Conservation (phyloP, 2,797 vertebrate species). For the Eulemur mongoz region DNA sequence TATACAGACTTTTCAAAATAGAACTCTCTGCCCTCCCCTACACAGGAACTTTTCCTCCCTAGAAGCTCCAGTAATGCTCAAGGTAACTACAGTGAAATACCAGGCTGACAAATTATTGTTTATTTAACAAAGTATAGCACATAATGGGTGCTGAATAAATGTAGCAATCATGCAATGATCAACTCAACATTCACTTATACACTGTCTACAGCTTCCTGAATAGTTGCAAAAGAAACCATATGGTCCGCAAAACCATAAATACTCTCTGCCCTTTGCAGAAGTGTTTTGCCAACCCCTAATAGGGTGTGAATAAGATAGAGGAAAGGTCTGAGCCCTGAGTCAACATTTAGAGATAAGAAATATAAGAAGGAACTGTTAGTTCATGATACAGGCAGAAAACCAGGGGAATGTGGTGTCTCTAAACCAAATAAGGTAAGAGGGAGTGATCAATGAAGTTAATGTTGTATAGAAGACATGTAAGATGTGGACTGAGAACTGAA, state of each 20-base stretch:
- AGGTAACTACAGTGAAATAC: constrained; percentile 11
- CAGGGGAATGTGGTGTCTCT: background rate
- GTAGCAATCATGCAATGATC: background rate
- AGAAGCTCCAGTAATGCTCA: background rate
- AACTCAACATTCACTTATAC: constrained; percentile 21
- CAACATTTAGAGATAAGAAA: background rate
- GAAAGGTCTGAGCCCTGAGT: background rate
- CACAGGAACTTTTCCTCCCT: background rate
- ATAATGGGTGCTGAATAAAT: background rate
- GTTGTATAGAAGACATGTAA: background rate
- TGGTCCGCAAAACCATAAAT: background rate
- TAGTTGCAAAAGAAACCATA: background rate
- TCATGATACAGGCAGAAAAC: constrained; percentile 12
- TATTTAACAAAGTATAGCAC: background rate
- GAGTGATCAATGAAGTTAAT: background rate
- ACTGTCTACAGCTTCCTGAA: background rate
- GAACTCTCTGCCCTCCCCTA: background rate
- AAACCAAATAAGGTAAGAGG: background rate
- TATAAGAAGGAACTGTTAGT: background rate
- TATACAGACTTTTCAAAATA: background rate
- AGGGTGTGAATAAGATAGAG: background rate
- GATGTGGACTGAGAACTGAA: background rate
- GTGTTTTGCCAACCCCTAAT: background rate
- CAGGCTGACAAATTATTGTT: background rate
- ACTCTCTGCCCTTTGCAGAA: background rate